These are phyloP conservation scores for Pyrrhia umbra DNA, from an alignment of 2,888 invertebrate species.

Conservation along the genomic window DNA sequence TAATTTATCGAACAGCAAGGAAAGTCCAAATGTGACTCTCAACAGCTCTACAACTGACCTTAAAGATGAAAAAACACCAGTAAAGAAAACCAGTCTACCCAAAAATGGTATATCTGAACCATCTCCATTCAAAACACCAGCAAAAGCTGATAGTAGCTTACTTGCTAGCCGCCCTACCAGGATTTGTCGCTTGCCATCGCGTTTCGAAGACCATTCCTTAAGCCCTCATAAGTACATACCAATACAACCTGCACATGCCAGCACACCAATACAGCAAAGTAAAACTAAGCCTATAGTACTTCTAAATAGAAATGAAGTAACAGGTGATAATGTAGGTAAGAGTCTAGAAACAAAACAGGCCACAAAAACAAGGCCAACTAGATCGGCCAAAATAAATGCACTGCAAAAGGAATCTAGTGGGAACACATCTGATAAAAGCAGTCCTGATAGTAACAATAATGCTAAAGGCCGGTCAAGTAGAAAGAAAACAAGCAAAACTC, in stretches of 20 bases:
- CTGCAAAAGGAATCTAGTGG: background rate
- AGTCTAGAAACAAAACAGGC: background rate
- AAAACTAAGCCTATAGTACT: background rate
- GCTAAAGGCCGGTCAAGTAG: slow-evolving; percentile 50
- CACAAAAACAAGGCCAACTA: background rate
- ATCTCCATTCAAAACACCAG: background rate
- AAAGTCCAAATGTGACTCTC: background rate
- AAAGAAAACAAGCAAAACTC: slow-evolving; percentile 21
- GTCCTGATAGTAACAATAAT: slow-evolving; percentile 12
- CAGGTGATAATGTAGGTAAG: background rate
- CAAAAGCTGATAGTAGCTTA: background rate
- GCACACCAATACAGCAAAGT: background rate
- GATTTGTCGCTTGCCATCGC: background rate
- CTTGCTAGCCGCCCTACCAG: background rate
- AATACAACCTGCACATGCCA: background rate
- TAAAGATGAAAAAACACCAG: background rate
- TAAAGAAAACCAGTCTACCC: background rate
- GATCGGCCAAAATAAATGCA: background rate
- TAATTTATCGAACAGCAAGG: background rate
- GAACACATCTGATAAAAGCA: background rate
- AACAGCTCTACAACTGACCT: background rate
- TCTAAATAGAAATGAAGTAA: background rate
- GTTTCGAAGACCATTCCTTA: background rate
- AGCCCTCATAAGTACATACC: background rate
- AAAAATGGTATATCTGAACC: background rate